Base-by-base conservation (phyloP, 2,113 vertebrate genomes). In the Hyla sarda region DNA sequence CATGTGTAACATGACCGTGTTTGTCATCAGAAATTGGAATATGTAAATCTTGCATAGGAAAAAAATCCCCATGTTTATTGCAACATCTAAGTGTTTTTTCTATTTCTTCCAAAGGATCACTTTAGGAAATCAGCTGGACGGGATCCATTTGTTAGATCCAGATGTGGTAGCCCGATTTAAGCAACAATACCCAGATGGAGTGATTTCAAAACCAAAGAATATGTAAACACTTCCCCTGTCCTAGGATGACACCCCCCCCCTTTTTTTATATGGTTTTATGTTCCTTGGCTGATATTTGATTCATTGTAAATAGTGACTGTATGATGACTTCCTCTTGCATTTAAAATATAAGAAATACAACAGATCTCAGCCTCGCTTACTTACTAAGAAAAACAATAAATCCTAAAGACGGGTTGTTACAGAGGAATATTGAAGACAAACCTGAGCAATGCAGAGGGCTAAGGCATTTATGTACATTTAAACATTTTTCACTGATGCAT, bases 101-200 rank as follows among this genome's bases (percentile, higher is more conserved):
- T 41, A 41, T 41, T 76, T 89, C 25, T 88, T 9, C 75, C n/a
- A n/a, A 41, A 98, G 97, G 97, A 92, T 98, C 77, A 98, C 97
- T 1, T 93, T 98, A 10, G 97, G 97, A 85, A 98, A 98, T 90
- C 97, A 98, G 91, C 90, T 98, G 37, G 97, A 98, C 48, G 97
- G 97, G 5, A 98, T 98, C 87, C 97, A 98, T 82, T 92, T 98
- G 37, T 86, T 98, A 90, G 97, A 98, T 85, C 97, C 97, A 0
- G 97, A 98, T 16, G 96, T 98, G 0, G 97, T 98, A 77, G 95
- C 95, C 41, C 95, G 95, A 34, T 98, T 98, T 88, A 98, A 97
- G 92, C 94, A 96, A 87, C 93, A 94, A 1, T 97, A 98, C 88
- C 97, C 97, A 3, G 96, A 97, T 17, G 97, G 97, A 23, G 94